Evolutionary conservation across 2,797 vertebrate species (phyloP).

Genomic region (Manis crassicaudata): DNA sequence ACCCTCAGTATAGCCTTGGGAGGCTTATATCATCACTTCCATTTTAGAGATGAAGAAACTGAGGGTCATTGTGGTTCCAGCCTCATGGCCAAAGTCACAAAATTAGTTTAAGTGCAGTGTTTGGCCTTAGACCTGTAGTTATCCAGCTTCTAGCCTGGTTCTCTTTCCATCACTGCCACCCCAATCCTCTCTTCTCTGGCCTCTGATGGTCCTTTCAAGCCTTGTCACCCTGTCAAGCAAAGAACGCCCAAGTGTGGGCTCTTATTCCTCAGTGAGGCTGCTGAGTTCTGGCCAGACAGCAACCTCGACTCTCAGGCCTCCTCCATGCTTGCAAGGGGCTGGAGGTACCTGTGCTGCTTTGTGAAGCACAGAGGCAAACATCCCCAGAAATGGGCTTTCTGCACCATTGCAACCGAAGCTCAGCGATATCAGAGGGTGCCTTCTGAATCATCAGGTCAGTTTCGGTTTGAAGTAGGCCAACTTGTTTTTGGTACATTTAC

Average conservation of each 20-base stretch:
- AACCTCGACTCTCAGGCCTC: no score
- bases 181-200: not conserved
- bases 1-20: not conserved
- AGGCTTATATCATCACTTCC: no score
- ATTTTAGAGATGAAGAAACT: not conserved
- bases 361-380: not conserved
- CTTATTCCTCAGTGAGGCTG: not conserved
- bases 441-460: conserved; percentile 28
- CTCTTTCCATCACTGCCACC: not conserved
- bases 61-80: not conserved
- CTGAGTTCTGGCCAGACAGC: not conserved
- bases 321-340: not conserved
- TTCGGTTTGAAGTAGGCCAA: not conserved
- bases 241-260: not conserved
- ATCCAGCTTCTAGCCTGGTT: not conserved
- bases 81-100: not conserved
- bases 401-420: fast-evolving
- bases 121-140: not conserved
- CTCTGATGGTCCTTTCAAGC: not conserved
- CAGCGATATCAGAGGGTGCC: not conserved
- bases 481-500: not conserved
- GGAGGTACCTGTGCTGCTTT: not conserved
- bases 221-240: not conserved
- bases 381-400: not conserved
- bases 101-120: not conserved